These are phyloP conservation scores for Lamprologus callipterus DNA, from an alignment of 2,113 vertebrate genomes.

Conservation along the genomic window DNA sequence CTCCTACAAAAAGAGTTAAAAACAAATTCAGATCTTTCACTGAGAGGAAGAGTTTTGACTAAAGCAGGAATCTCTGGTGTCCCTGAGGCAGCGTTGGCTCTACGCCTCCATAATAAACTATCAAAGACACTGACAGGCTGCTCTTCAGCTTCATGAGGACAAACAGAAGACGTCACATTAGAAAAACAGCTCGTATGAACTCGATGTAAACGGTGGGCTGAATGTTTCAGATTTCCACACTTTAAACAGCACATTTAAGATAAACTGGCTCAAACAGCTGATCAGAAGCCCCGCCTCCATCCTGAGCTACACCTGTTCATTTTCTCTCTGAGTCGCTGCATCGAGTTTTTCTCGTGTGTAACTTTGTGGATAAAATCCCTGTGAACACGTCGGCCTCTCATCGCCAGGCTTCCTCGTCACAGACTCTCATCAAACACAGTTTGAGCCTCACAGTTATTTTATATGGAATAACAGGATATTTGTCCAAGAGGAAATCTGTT, in stretches of 20 bases:
- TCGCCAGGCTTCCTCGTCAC: rapidly evolving
- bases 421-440: background rate
- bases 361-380: background rate
- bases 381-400: background rate
- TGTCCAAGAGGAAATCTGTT: background rate
- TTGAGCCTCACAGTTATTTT: background rate
- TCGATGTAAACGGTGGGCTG: rapidly evolving
- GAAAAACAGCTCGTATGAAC: rapidly evolving
- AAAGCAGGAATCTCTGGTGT: rapidly evolving
- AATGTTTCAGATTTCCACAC: background rate
- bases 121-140: background rate
- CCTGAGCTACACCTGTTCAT: background rate
- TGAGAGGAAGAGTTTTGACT: background rate
- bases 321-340: background rate
- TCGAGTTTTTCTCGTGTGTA: background rate
- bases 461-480: background rate
- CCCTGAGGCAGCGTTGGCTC: background rate
- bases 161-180: background rate
- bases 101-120: background rate
- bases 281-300: background rate
- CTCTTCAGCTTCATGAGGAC: background rate
- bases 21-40: rapidly evolving
- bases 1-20: rapidly evolving
- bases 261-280: background rate
- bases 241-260: background rate